Evolutionary conservation across 2,797 vertebrate genomes (phyloP).

Genomic region (Paedocypris micromegethes): DNA sequence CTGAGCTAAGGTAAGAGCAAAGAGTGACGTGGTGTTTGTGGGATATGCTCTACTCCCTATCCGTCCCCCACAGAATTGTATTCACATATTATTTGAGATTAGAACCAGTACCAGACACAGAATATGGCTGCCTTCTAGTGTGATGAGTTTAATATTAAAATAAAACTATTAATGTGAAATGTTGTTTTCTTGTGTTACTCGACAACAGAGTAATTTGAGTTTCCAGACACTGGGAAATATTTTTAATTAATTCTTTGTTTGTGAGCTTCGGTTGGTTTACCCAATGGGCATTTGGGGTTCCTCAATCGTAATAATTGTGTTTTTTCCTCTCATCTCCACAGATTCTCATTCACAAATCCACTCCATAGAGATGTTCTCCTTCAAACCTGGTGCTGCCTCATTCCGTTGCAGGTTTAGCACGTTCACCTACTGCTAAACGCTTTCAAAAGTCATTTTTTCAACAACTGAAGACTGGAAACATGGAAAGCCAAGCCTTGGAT

Average conservation of each 20-base stretch:
- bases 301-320: conserved; percentile 25
- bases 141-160: conserved; percentile 20
- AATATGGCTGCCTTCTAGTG: conserved; percentile 10
- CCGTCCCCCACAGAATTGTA: conserved; percentile 40
- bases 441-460: not conserved
- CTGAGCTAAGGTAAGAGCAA: conserved; percentile 48
- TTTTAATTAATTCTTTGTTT: conserved; percentile 30
- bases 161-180: conserved; percentile 27
- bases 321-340: conserved; percentile 24
- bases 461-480: conserved; percentile 12
- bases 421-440: conserved; percentile 10
- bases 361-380: conserved; percentile 15
- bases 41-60: conserved; percentile 44
- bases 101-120: conserved; percentile 24
- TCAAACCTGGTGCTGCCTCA: conserved; percentile 1
- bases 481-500: conserved; percentile 20
- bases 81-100: conserved; percentile 37
- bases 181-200: conserved; percentile 28
- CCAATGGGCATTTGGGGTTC: conserved; percentile 1
- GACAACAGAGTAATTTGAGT: conserved; percentile 28
- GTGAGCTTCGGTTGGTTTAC: conserved; percentile 19
- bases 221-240: conserved; percentile 34
- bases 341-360: conserved; percentile 33
- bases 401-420: conserved; percentile 16
- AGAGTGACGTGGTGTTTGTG: conserved; percentile 33